Evolutionary conservation across 2,797 vertebrate species (phyloP), one percentile per base, ranked within the genome.

Genomic region (Pseudochromis fuscus): DNA sequence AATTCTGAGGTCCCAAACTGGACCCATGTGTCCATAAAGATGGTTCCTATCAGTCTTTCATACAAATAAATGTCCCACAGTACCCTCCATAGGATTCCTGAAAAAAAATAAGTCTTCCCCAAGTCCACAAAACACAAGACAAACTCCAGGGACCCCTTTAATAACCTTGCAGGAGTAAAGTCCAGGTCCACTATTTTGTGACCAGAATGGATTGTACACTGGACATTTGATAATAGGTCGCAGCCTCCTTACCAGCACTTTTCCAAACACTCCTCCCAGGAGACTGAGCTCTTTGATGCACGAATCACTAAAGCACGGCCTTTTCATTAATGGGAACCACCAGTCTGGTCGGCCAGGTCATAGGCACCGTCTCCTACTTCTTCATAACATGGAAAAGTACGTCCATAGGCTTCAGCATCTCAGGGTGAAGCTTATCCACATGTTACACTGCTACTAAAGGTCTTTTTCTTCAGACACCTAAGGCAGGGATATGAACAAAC

Each of bases 381-480:
- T 16, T 18, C 5, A 18, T 16, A n/a, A 40, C 5, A 40, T 7
- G 28, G 7, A 37, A 27, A n/a, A 40, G 12, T 12, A 56, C 40
- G 5, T 21, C 21, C 31, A 63, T 27, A 37, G 49, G n/a, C 30
- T 61, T 62, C 9, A 28, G 24, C 15, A 52, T 61, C 24, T 37
- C 37, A 28, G 49, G 24, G 12, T 13, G 16, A 38, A 16, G 13
- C 12, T 38, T 15, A 4, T 5, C 13, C 16, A 40, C 7, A 40
- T n/a, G 5, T 5, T 18, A 6, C 13, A 13, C 13, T 16, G 15
- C 33, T 11, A 35, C 33, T 13, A 13, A 35, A 35, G 13, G 12
- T 8, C 8, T 33, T 33, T 12, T 11, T 12, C 10, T n/a, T n/a
- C n/a, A n/a, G n/a, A n/a, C n/a, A n/a, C n/a, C n/a, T n/a, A n/a